phyloP scores from a whole-genome alignment of 1,140 invertebrate species.

The Monomorium pharaonis region DNA sequence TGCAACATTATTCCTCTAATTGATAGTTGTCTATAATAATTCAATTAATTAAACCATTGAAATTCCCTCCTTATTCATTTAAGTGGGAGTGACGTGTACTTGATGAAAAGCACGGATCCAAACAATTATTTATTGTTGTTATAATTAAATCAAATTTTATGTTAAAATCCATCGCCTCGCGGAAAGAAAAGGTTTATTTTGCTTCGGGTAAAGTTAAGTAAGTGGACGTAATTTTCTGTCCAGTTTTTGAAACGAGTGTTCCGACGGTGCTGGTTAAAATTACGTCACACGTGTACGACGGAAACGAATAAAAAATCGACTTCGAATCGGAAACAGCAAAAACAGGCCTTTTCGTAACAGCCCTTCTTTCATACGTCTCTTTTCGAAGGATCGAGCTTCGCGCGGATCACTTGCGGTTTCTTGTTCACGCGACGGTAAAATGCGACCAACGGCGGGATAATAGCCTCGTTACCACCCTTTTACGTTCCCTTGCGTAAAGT shows the following conservation, averaged over 20 bases:
- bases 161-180: neutral
- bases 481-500: constrained; percentile 8
- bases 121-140: too few species aligned
- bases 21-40: constrained; percentile 16
- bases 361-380: too few species aligned
- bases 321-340: too few species aligned
- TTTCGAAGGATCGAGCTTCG: constrained; percentile 48
- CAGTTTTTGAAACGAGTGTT: too few species aligned
- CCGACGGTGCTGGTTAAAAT: too few species aligned
- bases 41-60: constrained; percentile 23
- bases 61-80: neutral
- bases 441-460: neutral
- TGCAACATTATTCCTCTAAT: constrained; percentile 25
- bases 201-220: too few species aligned
- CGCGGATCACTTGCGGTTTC: constrained; percentile 39
- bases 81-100: neutral
- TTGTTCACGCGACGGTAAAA: constrained; percentile 22
- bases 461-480: neutral
- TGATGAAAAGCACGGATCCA: neutral
- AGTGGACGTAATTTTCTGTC: too few species aligned
- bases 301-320: too few species aligned
- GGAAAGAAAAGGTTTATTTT: too few species aligned
- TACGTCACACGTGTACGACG: too few species aligned
- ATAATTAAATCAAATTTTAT: too few species aligned
- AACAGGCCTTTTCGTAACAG: too few species aligned